These are phyloP conservation scores for Melitaea athalia DNA, from an alignment of 2,888 invertebrate species.

Conservation along the genomic window DNA sequence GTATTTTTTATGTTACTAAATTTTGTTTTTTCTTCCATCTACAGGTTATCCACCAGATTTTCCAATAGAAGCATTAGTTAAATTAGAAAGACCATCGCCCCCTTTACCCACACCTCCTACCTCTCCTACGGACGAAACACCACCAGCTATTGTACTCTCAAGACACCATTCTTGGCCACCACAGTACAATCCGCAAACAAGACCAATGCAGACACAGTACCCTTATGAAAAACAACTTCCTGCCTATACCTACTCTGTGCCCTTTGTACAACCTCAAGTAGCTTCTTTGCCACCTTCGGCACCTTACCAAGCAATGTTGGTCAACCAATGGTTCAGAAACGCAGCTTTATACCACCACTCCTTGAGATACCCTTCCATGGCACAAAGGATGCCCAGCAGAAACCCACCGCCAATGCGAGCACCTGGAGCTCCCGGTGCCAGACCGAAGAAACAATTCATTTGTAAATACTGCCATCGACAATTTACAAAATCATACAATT, in stretches of 20 bases:
- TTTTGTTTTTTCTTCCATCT: slow-evolving; percentile 41
- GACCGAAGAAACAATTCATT: slow-evolving; percentile 94
- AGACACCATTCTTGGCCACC: slow-evolving; percentile 70
- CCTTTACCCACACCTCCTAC: slow-evolving; percentile 88
- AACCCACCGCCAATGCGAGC: slow-evolving; percentile 82
- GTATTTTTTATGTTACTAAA: background rate
- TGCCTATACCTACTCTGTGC: slow-evolving; percentile 66
- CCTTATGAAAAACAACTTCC: slow-evolving; percentile 70
- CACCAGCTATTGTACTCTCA: slow-evolving; percentile 74
- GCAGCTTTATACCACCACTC: slow-evolving; percentile 86
- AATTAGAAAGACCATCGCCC: slow-evolving; percentile 83
- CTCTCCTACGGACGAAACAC: slow-evolving; percentile 86
- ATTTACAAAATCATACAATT: slow-evolving; percentile 98
- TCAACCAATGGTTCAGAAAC: slow-evolving; percentile 89
- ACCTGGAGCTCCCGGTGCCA: slow-evolving; percentile 80
- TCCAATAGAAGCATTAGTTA: slow-evolving; percentile 81
- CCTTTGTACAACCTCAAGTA: slow-evolving; percentile 76
- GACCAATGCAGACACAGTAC: slow-evolving; percentile 68
- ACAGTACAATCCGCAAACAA: slow-evolving; percentile 63
- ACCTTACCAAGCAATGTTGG: slow-evolving; percentile 83
- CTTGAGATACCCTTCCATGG: slow-evolving; percentile 76
- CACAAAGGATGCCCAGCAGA: slow-evolving; percentile 76
- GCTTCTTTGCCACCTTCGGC: slow-evolving; percentile 72
- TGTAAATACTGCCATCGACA: slow-evolving; percentile 98
- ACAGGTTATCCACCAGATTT: slow-evolving; percentile 84